phyloP scores from a whole-genome alignment of 2,113 vertebrate genomes.

The Cromileptes altivelis region DNA sequence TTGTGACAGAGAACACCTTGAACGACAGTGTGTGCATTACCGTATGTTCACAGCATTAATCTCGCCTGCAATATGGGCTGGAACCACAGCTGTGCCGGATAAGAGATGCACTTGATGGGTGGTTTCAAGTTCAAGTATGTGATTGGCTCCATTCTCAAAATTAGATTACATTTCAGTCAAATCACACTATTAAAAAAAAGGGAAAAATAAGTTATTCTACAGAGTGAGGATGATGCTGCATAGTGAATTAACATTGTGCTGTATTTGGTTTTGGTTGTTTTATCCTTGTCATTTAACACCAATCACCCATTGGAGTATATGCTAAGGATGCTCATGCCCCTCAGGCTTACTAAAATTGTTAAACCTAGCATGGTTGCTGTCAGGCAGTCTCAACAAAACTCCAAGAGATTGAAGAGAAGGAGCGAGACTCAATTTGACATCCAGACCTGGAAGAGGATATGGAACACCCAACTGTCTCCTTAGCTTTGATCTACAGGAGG shows the following conservation, averaged over 20 bases:
- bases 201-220: neutral
- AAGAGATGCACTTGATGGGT: constrained; percentile 23
- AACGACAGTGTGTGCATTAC: constrained; percentile 44
- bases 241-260: neutral
- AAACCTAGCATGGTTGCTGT: neutral
- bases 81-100: constrained; percentile 48
- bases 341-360: constrained; percentile 13
- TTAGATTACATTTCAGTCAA: constrained; percentile 52
- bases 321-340: neutral
- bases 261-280: constrained; percentile 20
- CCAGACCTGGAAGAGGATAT: constrained; percentile 27
- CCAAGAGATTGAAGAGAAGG: constrained; percentile 15
- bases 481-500: constrained; percentile 55
- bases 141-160: constrained; percentile 44
- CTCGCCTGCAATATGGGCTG: constrained; percentile 23
- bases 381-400: constrained; percentile 16
- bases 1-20: constrained; percentile 63
- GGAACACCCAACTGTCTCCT: constrained; percentile 51
- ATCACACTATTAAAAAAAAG: constrained; percentile 17
- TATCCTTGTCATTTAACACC: constrained; percentile 17
- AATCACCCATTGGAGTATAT: neutral
- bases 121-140: constrained; percentile 39
- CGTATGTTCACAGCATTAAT: constrained; percentile 59
- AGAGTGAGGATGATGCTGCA: neutral
- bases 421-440: constrained; percentile 36